A percentile compares a stretch with the other conserved stretches of the same genome.
Evolutionary conservation across 2,113 vertebrate genomes (phyloP).

Genomic region (Taurulus bubalis): DNA sequence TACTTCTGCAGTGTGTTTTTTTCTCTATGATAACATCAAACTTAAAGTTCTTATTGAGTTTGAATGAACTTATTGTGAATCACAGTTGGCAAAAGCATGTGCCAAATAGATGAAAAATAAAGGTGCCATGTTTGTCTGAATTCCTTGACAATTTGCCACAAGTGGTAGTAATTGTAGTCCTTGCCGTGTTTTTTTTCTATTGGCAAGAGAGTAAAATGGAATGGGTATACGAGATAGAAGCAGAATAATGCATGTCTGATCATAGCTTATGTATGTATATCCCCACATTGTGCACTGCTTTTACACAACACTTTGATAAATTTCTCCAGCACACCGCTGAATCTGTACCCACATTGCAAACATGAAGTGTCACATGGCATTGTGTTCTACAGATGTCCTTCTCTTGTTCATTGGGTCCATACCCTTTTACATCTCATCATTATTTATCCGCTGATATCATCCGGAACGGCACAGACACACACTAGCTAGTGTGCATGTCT

Average conservation of each 20-base stretch:
- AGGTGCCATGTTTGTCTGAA: background rate
- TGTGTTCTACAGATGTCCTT: constrained; percentile 6
- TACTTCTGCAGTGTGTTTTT: background rate
- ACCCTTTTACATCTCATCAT: constrained; percentile 38
- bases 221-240: background rate
- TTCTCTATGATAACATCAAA: background rate
- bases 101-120: background rate
- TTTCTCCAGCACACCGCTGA: background rate
- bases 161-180: background rate
- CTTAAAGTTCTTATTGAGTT: background rate
- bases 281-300: background rate
- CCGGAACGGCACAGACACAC: constrained; percentile 19
- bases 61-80: background rate
- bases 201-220: background rate
- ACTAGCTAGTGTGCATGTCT: constrained; percentile 25
- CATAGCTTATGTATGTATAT: background rate
- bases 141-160: background rate
- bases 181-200: background rate
- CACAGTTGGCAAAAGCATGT: background rate
- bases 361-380: background rate
- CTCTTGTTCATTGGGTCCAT: constrained; percentile 27
- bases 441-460: constrained; percentile 43
- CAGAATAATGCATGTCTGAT: background rate
- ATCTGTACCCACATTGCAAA: constrained; percentile 17
- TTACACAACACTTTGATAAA: background rate